Conservation (phyloP, 2,888 invertebrate species). For the Epistrophe eligans region DNA sequence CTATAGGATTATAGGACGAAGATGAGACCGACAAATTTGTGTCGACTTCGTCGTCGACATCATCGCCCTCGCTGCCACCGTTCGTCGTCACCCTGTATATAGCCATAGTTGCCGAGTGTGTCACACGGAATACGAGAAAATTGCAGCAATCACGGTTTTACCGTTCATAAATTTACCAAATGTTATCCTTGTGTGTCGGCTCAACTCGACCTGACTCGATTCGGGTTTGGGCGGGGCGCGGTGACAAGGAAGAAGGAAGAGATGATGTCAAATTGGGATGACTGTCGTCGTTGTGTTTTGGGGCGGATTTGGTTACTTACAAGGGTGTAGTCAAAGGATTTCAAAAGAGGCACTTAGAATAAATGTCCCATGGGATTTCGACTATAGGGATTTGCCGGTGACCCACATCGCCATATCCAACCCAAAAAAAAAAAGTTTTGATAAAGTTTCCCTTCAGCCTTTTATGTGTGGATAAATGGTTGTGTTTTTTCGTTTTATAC, state of each 20-base stretch:
- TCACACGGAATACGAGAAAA: conserved; percentile 70
- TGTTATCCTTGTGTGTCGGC: conserved; percentile 65
- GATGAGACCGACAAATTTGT: conserved; percentile 25
- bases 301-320: conserved; percentile 72
- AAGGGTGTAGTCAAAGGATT: conserved; percentile 74
- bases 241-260: not conserved
- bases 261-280: conserved; percentile 21
- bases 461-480: conserved; percentile 58
- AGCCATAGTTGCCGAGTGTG: conserved; percentile 27
- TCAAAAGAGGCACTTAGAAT: conserved; percentile 74
- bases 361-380: conserved; percentile 71
- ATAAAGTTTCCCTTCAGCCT: conserved; percentile 59
- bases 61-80: conserved; percentile 5
- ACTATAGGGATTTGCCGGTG: conserved; percentile 60
- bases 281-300: conserved; percentile 47
- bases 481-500: conserved; percentile 12
- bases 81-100: conserved; percentile 12
- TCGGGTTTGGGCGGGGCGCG: not conserved
- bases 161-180: conserved; percentile 74
- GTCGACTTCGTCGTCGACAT: conserved; percentile 12
- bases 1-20: conserved; percentile 2
- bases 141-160: conserved; percentile 75
- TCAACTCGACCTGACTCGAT: not conserved
- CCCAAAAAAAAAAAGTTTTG: conserved; percentile 52
- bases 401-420: conserved; percentile 46